Evolutionary conservation across 2,888 invertebrate species (phyloP).

Genomic region (Dynastes grantii): DNA sequence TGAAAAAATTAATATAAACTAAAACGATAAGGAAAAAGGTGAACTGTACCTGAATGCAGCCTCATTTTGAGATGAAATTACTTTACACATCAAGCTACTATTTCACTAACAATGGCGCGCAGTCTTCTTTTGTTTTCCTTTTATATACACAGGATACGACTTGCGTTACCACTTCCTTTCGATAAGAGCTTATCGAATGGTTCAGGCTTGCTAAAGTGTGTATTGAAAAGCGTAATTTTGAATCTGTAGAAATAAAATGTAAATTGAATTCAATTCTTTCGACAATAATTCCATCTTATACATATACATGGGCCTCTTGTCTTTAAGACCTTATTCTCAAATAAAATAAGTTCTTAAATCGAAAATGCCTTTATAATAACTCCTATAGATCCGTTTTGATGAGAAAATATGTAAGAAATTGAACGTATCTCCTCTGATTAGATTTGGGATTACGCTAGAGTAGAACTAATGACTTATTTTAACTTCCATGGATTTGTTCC

Average conservation of each 20-base stretch:
- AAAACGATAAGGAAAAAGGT: background rate
- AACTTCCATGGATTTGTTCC: too few species aligned
- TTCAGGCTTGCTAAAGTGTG: background rate
- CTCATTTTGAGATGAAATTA: background rate
- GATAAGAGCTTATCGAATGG: constrained; percentile 40
- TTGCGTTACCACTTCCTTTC: constrained; percentile 39
- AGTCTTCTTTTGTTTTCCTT: constrained; percentile 15
- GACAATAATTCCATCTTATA: background rate
- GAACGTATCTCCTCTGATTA: too few species aligned
- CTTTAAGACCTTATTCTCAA: too few species aligned
- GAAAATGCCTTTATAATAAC: too few species aligned
- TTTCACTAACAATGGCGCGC: constrained; percentile 23
- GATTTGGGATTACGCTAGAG: too few species aligned
- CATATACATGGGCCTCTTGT: too few species aligned
- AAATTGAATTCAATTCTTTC: background rate
- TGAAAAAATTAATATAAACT: too few species aligned
- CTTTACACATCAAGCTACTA: constrained; percentile 13
- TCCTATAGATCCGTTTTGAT: too few species aligned
- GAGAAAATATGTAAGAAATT: too few species aligned
- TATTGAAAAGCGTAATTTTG: background rate
- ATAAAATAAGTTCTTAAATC: too few species aligned
- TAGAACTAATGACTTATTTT: too few species aligned
- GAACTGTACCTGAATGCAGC: background rate
- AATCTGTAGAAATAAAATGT: background rate
- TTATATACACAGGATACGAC: constrained; percentile 37